Evolutionary conservation across 2,113 vertebrate genomes (phyloP).

Genomic region (Steatornis caripensis): DNA sequence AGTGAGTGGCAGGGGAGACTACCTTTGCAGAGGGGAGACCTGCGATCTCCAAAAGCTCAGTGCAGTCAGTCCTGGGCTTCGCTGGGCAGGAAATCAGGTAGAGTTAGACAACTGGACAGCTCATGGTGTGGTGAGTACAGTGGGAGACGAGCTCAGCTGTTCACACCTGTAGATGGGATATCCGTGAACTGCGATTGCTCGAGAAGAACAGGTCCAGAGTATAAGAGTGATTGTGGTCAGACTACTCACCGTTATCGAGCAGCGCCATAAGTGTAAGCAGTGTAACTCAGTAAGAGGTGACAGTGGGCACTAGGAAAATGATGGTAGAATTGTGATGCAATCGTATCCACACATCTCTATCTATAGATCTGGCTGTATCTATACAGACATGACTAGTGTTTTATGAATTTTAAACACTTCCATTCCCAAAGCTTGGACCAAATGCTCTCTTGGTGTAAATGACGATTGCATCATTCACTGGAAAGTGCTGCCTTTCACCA

Average conservation of each 20-base stretch:
- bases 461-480: background rate
- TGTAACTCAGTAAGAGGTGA: background rate
- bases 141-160: background rate
- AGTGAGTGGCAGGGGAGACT: background rate
- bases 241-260: accelerated
- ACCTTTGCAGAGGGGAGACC: accelerated
- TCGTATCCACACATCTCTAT: accelerated
- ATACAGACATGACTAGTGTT: background rate
- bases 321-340: background rate
- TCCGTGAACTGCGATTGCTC: accelerated
- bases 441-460: background rate
- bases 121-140: accelerated
- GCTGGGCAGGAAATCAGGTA: background rate
- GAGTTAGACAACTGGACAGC: background rate
- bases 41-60: accelerated
- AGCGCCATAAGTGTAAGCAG: accelerated
- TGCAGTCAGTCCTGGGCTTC: background rate
- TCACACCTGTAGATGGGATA: background rate
- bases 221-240: background rate
- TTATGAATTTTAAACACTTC: background rate
- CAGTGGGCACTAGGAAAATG: background rate
- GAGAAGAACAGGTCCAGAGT: background rate
- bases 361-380: background rate
- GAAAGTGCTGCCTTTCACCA: background rate
- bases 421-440: background rate